Conservation (phyloP, 2,888 invertebrate species). For the Chouioia cunea region DNA sequence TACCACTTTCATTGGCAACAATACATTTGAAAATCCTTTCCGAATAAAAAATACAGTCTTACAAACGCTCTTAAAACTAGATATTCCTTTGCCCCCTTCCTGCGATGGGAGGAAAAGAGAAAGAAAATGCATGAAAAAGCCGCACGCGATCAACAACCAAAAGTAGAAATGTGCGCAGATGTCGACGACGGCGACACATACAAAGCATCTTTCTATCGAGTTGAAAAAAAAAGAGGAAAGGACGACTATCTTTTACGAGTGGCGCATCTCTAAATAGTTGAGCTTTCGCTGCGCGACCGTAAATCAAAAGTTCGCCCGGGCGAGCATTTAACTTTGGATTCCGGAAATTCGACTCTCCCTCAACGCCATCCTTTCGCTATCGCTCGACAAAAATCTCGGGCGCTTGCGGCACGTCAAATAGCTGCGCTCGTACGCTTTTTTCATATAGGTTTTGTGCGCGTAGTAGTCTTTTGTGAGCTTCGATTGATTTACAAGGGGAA, state of each 20-base stretch:
- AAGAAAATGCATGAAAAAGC: too few relatives aligned
- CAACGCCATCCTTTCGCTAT: neutral
- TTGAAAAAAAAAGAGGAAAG: neutral
- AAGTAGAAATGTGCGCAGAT: neutral
- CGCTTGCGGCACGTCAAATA: neutral
- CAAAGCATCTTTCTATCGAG: neutral
- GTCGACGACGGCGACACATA: too few relatives aligned
- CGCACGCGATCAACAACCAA: too few relatives aligned
- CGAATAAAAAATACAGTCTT: too few relatives aligned
- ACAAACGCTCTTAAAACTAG: too few relatives aligned
- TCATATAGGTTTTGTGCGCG: too few relatives aligned
- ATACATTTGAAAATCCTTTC: too few relatives aligned
- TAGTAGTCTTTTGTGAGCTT: too few relatives aligned
- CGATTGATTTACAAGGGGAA: too few relatives aligned
- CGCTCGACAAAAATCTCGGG: neutral
- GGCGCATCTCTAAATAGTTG: constrained; percentile 39
- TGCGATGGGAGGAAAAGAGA: too few relatives aligned
- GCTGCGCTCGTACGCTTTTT: neutral
- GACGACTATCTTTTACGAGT: constrained; percentile 34
- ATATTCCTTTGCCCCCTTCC: too few relatives aligned
- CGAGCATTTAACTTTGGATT: constrained; percentile 37
- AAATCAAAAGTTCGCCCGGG: constrained; percentile 43
- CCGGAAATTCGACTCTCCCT: constrained; percentile 31
- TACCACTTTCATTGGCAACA: too few relatives aligned
- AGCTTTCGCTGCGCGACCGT: constrained; percentile 22